Percentiles rank a stretch among this genome's conserved stretches.
phyloP scores from a whole-genome alignment of 2,888 invertebrate species.

The Arenicola marina region DNA sequence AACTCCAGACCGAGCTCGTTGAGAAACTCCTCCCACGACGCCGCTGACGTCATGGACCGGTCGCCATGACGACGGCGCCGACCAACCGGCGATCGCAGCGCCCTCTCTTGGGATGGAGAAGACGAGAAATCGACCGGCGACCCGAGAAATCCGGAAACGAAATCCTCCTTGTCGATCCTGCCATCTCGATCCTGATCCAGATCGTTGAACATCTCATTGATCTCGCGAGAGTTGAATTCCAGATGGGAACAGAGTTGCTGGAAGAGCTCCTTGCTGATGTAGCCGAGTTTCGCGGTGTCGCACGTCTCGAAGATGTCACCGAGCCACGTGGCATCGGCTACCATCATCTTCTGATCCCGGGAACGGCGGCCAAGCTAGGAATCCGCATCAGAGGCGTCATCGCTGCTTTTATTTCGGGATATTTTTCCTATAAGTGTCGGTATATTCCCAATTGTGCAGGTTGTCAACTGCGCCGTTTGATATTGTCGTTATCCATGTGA shows the following conservation, averaged over 20 bases:
- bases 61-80: neutral
- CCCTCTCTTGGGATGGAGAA: too few species aligned
- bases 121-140: conserved; percentile 3
- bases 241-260: conserved; percentile 59
- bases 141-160: conserved; percentile 16
- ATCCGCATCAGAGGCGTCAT: too few species aligned
- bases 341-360: too few species aligned
- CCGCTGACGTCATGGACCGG: neutral
- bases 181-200: conserved; percentile 65
- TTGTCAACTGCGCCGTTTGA: too few species aligned
- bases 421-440: too few species aligned
- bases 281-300: conserved; percentile 62
- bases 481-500: too few species aligned
- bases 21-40: neutral
- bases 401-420: too few species aligned
- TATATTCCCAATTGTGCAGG: too few species aligned
- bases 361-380: too few species aligned
- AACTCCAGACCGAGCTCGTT: neutral
- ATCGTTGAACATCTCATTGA: conserved; percentile 64
- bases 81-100: neutral
- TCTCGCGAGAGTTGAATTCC: conserved; percentile 61
- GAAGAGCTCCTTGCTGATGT: conserved; percentile 63
- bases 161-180: conserved; percentile 47
- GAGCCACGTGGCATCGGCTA: neutral
- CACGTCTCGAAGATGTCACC: conserved; percentile 62